Evolutionary conservation across 2,888 invertebrate species (phyloP).

Genomic region (Agrilus mali): DNA sequence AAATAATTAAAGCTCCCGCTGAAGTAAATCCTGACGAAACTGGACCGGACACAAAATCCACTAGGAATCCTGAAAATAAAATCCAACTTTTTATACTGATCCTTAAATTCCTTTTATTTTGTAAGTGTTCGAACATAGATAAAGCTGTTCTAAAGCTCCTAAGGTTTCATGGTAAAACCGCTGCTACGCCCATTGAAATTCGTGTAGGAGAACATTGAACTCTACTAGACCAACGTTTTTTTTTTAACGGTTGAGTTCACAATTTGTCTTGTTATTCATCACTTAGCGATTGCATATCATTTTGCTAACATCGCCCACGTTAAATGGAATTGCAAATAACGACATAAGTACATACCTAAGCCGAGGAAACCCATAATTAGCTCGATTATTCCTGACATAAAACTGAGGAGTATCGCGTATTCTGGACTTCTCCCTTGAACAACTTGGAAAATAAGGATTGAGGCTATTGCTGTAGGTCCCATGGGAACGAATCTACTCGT

Average conservation of each 20-base stretch:
- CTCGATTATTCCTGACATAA: slow-evolving; percentile 62
- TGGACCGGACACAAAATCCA: slow-evolving; percentile 82
- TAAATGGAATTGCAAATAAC: neutral
- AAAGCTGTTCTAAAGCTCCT: too few relatives aligned
- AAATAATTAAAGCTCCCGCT: slow-evolving; percentile 78
- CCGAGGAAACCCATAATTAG: slow-evolving; percentile 72
- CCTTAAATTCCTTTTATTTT: too few relatives aligned
- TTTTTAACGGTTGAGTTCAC: too few relatives aligned
- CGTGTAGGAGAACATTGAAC: too few relatives aligned
- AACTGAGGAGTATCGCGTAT: slow-evolving; percentile 64
- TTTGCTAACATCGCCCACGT: too few relatives aligned
- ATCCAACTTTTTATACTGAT: too few relatives aligned
- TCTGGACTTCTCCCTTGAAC: slow-evolving; percentile 49
- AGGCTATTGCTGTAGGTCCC: slow-evolving; percentile 86
- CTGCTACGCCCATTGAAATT: too few relatives aligned
- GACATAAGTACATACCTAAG: slow-evolving; percentile 41
- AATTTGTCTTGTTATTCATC: too few relatives aligned
- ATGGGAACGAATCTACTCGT: slow-evolving; percentile 87
- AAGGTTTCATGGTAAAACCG: too few relatives aligned
- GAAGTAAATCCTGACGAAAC: slow-evolving; percentile 85
- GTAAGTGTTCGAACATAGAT: too few relatives aligned
- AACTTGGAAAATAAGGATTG: slow-evolving; percentile 71
- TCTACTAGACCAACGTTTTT: too few relatives aligned
- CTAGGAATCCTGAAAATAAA: slow-evolving; percentile 53
- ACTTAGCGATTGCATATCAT: neutral